Conservation (phyloP, 2,888 invertebrate species). For the Orthosia gracilis region DNA sequence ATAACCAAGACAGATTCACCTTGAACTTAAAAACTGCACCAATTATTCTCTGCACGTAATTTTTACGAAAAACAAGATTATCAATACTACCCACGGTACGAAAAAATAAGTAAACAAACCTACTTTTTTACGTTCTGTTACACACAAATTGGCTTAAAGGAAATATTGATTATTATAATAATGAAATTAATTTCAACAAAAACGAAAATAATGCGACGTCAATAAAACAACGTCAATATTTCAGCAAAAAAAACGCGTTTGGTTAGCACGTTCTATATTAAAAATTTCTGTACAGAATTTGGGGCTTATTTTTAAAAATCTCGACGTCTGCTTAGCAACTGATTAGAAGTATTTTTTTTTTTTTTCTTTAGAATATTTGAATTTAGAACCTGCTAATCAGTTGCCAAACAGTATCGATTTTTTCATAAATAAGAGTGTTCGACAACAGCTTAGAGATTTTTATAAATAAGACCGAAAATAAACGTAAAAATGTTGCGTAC, state of each 20-base stretch:
- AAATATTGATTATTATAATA: background rate
- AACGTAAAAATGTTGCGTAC: slow-evolving; percentile 42
- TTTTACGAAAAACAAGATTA: slow-evolving; percentile 20
- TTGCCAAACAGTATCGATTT: no score
- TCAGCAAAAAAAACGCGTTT: background rate
- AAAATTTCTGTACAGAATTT: no score
- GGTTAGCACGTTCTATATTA: no score
- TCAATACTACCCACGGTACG: background rate
- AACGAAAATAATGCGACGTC: background rate
- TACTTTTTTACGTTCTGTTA: background rate
- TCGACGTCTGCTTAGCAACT: no score
- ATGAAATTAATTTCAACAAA: no score
- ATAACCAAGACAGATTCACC: slow-evolving; percentile 7
- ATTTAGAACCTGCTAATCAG: no score
- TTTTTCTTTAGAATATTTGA: no score
- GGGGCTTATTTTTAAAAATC: no score
- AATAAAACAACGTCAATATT: background rate
- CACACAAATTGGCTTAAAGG: background rate
- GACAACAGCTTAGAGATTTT: no score
- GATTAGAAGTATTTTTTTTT: no score
- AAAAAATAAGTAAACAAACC: slow-evolving; percentile 41
- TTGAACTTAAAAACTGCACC: slow-evolving; percentile 22
- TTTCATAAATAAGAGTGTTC: no score
- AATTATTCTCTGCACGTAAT: slow-evolving; percentile 38
- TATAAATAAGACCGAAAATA: background rate